These are phyloP conservation scores for Raja brachyura DNA, from an alignment of 2,113 vertebrate genomes.

Conservation along the genomic window DNA sequence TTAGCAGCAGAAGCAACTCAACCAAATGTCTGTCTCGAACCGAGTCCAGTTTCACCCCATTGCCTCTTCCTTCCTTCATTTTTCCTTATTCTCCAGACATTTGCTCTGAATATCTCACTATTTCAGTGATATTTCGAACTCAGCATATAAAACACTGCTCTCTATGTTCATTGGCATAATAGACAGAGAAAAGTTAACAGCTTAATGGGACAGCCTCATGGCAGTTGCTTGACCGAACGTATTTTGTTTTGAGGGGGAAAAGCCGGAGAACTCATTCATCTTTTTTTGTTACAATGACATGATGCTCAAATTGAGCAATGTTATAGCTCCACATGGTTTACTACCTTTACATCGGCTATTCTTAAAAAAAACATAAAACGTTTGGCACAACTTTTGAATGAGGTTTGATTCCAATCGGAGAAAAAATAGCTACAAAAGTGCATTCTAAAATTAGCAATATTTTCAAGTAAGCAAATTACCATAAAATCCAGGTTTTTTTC, in stretches of 20 bases:
- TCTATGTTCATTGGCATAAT: neutral
- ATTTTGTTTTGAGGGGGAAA: neutral
- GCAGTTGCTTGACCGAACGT: neutral
- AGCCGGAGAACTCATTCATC: neutral
- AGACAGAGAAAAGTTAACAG: neutral
- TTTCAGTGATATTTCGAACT: neutral
- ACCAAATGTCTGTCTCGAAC: too few relatives aligned
- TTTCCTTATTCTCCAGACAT: neutral
- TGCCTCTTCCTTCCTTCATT: neutral
- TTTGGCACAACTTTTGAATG: neutral
- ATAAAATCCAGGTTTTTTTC: neutral
- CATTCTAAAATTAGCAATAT: neutral
- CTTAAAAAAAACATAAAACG: neutral
- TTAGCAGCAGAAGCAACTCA: too few relatives aligned
- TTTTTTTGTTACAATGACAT: neutral
- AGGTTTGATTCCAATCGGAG: neutral
- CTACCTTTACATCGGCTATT: too few relatives aligned
- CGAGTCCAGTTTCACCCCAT: too few relatives aligned
- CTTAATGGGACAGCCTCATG: neutral
- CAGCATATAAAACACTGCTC: neutral
- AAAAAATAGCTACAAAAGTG: neutral
- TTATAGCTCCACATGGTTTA: too few relatives aligned
- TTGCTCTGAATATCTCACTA: neutral
- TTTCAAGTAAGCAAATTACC: neutral
- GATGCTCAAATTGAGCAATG: too few relatives aligned